phyloP scores from a whole-genome alignment of 30 jellyfish, hydroid and myxozoan genomes.

The Aurelia sp. region DNA sequence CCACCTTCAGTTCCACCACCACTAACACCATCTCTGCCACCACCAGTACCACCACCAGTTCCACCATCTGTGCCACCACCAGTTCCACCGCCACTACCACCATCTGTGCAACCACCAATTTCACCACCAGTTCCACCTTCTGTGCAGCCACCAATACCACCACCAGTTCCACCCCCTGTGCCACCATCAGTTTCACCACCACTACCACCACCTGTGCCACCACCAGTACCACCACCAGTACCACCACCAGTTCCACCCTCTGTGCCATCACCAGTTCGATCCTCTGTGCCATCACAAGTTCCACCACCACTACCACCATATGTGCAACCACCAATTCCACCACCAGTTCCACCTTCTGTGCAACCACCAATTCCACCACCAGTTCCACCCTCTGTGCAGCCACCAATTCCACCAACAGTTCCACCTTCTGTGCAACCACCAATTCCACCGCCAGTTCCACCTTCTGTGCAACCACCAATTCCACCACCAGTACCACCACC shows the following conservation, averaged over 20 bases:
- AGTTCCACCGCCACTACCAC: conserved; percentile 17
- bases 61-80: conserved; percentile 54
- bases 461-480: conserved; percentile 42
- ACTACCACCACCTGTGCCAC: not conserved
- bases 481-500: conserved; percentile 19
- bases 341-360: conserved; percentile 59
- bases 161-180: conserved; percentile 39
- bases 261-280: conserved; percentile 20
- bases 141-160: conserved; percentile 13
- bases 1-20: not conserved
- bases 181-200: conserved; percentile 25
- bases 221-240: conserved; percentile 15
- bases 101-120: conserved; percentile 41
- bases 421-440: conserved; percentile 49
- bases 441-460: conserved; percentile 24
- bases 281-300: conserved; percentile 33
- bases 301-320: conserved; percentile 60
- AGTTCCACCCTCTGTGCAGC: conserved; percentile 29
- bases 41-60: conserved; percentile 60
- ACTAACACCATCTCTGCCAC: not conserved
- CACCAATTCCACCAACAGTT: conserved; percentile 53
- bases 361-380: conserved; percentile 40
- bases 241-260: conserved; percentile 44
- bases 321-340: conserved; percentile 47
- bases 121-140: conserved; percentile 53